These are phyloP conservation scores for Latrodectus elegans DNA, from an alignment of 2,888 invertebrate species.

Conservation along the genomic window DNA sequence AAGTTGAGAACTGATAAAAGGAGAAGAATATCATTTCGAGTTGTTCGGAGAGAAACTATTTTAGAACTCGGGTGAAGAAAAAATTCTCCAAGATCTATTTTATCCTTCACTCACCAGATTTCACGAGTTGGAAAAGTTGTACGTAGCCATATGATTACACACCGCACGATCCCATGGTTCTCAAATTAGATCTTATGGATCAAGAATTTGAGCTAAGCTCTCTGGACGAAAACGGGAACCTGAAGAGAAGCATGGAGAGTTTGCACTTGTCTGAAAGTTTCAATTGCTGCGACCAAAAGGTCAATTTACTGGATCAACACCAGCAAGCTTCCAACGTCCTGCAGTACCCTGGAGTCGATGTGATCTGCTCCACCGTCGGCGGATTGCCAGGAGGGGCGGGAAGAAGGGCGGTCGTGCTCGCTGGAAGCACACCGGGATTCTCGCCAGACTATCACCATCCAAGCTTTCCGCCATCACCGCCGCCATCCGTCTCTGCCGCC, in stretches of 20 bases:
- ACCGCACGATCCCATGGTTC: slow-evolving; percentile 36
- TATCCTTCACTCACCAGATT: too few relatives aligned
- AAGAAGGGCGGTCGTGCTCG: slow-evolving; percentile 36
- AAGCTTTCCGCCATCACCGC: slow-evolving; percentile 61
- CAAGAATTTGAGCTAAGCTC: slow-evolving; percentile 57
- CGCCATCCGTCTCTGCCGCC: slow-evolving; percentile 49
- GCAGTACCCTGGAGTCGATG: slow-evolving; percentile 56
- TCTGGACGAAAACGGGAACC: slow-evolving; percentile 32
- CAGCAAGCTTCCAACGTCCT: slow-evolving; percentile 25
- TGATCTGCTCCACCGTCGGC: slow-evolving; percentile 36
- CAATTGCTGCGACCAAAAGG: slow-evolving; percentile 45
- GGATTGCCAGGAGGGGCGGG: slow-evolving; percentile 45
- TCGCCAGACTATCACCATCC: slow-evolving; percentile 45
- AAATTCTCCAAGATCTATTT: slow-evolving; percentile 58
- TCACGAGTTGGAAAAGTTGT: background rate
- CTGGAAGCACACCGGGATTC: slow-evolving; percentile 54
- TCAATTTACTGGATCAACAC: slow-evolving; percentile 28
- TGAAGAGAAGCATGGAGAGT: slow-evolving; percentile 43
- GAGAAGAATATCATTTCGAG: too few relatives aligned
- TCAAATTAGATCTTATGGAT: slow-evolving; percentile 57
- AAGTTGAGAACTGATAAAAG: background rate
- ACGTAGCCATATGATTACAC: background rate
- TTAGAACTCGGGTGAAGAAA: slow-evolving; percentile 38
- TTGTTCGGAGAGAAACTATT: slow-evolving; percentile 29
- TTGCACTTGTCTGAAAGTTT: slow-evolving; percentile 35